Conservation (phyloP, 2,888 invertebrate species). For the Hirtodrosophila alboralis region DNA sequence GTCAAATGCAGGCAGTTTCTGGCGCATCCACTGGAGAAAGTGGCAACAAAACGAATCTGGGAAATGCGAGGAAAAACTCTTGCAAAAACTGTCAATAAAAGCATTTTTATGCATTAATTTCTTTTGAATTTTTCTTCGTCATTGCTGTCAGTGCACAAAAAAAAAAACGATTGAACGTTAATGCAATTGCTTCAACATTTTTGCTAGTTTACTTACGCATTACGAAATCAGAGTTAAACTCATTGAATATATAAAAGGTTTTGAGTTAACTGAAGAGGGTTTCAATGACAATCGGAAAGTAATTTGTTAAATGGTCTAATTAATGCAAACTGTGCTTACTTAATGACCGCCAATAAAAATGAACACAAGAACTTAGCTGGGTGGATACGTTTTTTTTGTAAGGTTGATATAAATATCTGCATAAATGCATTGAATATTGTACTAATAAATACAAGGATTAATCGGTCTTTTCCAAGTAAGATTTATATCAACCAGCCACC, state of each 20-base stretch:
- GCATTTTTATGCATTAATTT: slow-evolving; percentile 69
- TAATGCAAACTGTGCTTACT: slow-evolving; percentile 14
- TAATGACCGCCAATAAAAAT: slow-evolving; percentile 12
- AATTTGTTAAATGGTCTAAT: slow-evolving; percentile 48
- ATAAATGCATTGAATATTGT: no score
- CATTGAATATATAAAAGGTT: slow-evolving; percentile 51
- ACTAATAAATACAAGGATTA: slow-evolving; percentile 18
- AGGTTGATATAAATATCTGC: no score
- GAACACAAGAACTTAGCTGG: no score
- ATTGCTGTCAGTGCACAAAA: slow-evolving; percentile 16
- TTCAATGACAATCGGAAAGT: slow-evolving; percentile 20
- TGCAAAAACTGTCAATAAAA: slow-evolving; percentile 69
- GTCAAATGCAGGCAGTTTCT: slow-evolving; percentile 56
- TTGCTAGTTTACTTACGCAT: slow-evolving; percentile 26
- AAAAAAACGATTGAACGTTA: slow-evolving; percentile 46
- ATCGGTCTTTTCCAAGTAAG: slow-evolving; percentile 36
- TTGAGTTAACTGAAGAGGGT: slow-evolving; percentile 15
- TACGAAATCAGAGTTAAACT: slow-evolving; percentile 24
- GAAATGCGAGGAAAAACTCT: slow-evolving; percentile 19
- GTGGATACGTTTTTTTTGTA: no score
- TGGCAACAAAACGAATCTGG: slow-evolving; percentile 32
- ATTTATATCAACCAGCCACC: slow-evolving; percentile 22
- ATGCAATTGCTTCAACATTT: slow-evolving; percentile 43
- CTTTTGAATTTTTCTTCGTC: slow-evolving; percentile 42
- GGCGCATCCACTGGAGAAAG: slow-evolving; percentile 47